Evolutionary conservation across 2,888 invertebrate species (phyloP), one percentile per base, ranked within the genome.

Genomic region (Elysia crispata): DNA sequence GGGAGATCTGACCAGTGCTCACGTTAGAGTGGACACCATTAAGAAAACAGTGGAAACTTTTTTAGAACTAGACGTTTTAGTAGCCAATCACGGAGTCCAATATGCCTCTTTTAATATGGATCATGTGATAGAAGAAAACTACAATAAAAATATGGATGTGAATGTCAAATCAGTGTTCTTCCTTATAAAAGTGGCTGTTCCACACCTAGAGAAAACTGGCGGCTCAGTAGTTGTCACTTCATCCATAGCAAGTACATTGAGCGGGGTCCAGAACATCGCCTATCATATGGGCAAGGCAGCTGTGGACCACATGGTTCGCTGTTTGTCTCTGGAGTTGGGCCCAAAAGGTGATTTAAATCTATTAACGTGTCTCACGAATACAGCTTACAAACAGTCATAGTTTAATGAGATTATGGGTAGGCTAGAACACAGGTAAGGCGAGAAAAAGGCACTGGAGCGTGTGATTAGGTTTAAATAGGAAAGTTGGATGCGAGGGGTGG

Each of bases 271-370:
- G 6, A 64, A 57, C 23, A 69, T 77, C 31, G 60, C 33, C 15
- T 77, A 77, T 60, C 30, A 33, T 33, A 77, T 77, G 67, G 20
- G 69, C 20, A 77, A 77, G 33, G 77, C 77, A 33, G 77, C 77
- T 28, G 5, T 77, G 8, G 77, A 77, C 23, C 69, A 69, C 31
- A 69, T 77, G 77, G 69, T 69, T 25, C 41, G 77, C 13, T 69
- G 0, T 13, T 8, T 77, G 11, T 69, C 77, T 25, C 41, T 77
- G 31, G 77, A 60, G 6, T 50, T 77, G n/a, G 77, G 57, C 11
- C 70, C 77, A 0, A 66, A 76, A 76, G 76, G 76, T 76, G 50
- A 28, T 3, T 41, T 11, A 6, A n/a, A n/a, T n/a, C n/a, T n/a
- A n/a, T n/a, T n/a, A n/a, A n/a, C n/a, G n/a, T n/a, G n/a, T n/a